Base-by-base conservation (phyloP, 2,888 invertebrate genomes). In the Drosophila emarginata region DNA sequence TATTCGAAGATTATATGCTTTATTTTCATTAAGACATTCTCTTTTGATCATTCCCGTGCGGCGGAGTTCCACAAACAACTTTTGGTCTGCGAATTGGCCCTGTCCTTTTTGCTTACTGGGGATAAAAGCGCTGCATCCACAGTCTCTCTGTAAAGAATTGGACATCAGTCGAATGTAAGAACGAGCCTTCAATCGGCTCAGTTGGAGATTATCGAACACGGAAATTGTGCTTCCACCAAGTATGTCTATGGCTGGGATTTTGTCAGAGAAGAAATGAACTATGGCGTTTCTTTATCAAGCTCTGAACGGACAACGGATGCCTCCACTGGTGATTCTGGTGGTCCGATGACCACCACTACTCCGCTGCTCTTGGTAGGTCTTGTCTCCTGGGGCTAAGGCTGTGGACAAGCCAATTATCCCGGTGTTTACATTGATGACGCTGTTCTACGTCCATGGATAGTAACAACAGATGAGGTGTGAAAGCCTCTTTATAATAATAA, bases 371-470 rank as follows among this genome's bases (percentile, higher is more conserved):
- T 89, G 14, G 75, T 80, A 12, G 89, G 92, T 21, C 89, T 92
- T 40, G 91, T 92, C 0, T 91, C 92, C 0, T 92, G 92, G 92
- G 92, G 92, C 2, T 87, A 90, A 60, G 91, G 91, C 2, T 92
- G 92, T 70, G 92, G 90, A 1, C 58, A 70, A 1, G 11, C 64
- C 1, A 90, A 90, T 67, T 92, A 88, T 66, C 92, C 92, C 0
- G 92, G 92, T 2, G 91, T 92, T 2, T 92, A 92, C 79, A 90
- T 91, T 0, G 79, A 91, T 69, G 86, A 92, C 0, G 89, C 89
- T 2, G n/a, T 70, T 0, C 52, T 80, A 7, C 72, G 87, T 0
- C 37, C 76, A 2, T 87, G 88, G 87, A 76, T 87, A 45, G 63
- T 79, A 7, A 74, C 72, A 14, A 59, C 87, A 2, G 75, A 79